Conservation (phyloP, 2,113 vertebrate genomes). For the Callipepla californica region DNA sequence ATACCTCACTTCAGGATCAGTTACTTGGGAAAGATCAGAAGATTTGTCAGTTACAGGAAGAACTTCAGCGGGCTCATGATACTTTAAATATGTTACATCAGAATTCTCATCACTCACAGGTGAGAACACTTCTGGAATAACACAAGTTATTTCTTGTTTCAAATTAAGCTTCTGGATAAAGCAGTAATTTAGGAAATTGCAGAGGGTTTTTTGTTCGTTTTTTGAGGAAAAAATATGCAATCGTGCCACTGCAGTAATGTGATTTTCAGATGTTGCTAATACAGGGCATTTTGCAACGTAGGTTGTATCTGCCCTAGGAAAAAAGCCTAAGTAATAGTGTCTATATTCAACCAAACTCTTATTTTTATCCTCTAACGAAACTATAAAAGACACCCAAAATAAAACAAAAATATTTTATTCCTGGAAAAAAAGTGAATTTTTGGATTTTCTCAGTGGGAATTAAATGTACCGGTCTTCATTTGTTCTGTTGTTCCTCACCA, state of each 20-base stretch:
- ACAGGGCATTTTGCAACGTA: not conserved
- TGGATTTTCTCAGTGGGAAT: not conserved
- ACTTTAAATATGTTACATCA: conserved; percentile 39
- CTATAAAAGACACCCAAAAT: not conserved
- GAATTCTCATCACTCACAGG: conserved; percentile 77
- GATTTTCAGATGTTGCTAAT: not conserved
- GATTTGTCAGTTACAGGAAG: conserved; percentile 82
- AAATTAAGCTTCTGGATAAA: not conserved
- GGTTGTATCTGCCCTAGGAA: not conserved
- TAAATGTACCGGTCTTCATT: not conserved
- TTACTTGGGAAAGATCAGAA: conserved; percentile 84
- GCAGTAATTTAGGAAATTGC: not conserved
- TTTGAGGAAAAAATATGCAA: not conserved
- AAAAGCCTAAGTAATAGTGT: not conserved
- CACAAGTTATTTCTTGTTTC: not conserved
- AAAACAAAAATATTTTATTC: not conserved
- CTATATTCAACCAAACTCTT: not conserved
- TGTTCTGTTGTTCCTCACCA: not conserved
- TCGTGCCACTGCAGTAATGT: not conserved
- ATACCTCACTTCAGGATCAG: conserved; percentile 81
- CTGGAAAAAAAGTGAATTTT: not conserved
- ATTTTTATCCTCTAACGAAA: not conserved
- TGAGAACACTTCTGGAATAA: conserved; percentile 53
- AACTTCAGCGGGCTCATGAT: conserved; percentile 73
- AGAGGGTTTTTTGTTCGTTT: not conserved